phyloP scores from a whole-genome alignment of 2,113 vertebrate species.

The Spea multiplicata region DNA sequence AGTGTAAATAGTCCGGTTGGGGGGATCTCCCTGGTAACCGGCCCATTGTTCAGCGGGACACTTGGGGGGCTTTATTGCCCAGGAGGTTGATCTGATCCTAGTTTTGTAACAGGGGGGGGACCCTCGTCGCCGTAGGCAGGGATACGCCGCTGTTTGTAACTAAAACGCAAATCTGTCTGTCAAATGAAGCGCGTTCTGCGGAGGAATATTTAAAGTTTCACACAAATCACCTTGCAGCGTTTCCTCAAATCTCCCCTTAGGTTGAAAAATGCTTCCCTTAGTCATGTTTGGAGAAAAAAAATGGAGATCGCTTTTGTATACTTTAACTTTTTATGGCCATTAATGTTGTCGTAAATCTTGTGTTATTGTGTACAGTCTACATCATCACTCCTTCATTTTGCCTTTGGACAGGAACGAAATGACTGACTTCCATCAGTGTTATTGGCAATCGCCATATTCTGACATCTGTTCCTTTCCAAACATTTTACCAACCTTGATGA shows the following conservation, averaged over 20 bases:
- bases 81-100: too few relatives aligned
- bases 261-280: slow-evolving; percentile 64
- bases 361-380: slow-evolving; percentile 63
- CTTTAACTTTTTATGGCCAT: slow-evolving; percentile 64
- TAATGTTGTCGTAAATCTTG: slow-evolving; percentile 66
- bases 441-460: slow-evolving; percentile 83
- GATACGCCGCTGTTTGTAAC: slow-evolving; percentile 23
- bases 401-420: slow-evolving; percentile 85
- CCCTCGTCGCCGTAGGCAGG: too few relatives aligned
- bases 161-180: slow-evolving; percentile 65
- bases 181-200: slow-evolving; percentile 48
- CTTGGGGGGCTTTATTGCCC: too few relatives aligned
- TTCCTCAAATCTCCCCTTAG: slow-evolving; percentile 58
- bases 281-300: slow-evolving; percentile 58
- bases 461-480: slow-evolving; percentile 96
- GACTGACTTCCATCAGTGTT: slow-evolving; percentile 88
- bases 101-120: too few relatives aligned
- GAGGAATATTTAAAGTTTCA: slow-evolving; percentile 62
- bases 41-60: too few relatives aligned
- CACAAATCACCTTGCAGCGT: slow-evolving; percentile 35
- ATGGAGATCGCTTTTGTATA: slow-evolving; percentile 61
- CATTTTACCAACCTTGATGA: slow-evolving; percentile 90
- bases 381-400: slow-evolving; percentile 78
- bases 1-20: too few relatives aligned
- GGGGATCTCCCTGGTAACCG: too few relatives aligned